A percentile compares a stretch with the other conserved stretches of the same genome.
Conservation (phyloP, 2,888 invertebrate genomes). For the Machimus atricapillus region DNA sequence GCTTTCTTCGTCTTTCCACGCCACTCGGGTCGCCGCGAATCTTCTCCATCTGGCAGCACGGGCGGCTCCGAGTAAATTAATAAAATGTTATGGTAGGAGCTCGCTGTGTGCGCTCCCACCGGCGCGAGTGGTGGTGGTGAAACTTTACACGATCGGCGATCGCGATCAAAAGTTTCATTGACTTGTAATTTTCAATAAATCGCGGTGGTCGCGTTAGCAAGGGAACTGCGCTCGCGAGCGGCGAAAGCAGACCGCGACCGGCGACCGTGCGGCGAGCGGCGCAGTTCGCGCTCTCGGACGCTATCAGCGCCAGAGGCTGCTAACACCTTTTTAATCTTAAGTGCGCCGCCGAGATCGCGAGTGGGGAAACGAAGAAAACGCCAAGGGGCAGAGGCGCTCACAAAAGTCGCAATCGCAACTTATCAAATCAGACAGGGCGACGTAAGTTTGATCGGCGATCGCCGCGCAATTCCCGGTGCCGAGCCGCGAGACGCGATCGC, state of each 20-base stretch:
- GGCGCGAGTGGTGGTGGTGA: not conserved
- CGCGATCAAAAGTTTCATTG: constrained; percentile 26
- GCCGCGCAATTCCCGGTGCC: not conserved
- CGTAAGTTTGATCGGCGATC: constrained; percentile 33
- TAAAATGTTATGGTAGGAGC: constrained; percentile 7
- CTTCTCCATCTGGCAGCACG: constrained; percentile 12
- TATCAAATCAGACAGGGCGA: constrained; percentile 29
- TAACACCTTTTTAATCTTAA: not conserved
- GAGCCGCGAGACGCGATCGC: not conserved
- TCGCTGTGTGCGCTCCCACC: not conserved
- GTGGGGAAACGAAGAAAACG: not conserved
- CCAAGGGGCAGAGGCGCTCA: not conserved
- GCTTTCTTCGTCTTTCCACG: not conserved
- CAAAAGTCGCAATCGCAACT: not conserved
- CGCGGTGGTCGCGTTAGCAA: not conserved
- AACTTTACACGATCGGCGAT: constrained; percentile 23
- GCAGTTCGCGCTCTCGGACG: not conserved
- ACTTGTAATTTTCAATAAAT: constrained; percentile 20
- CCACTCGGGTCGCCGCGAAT: not conserved
- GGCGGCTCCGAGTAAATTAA: not conserved
- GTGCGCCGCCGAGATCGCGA: not conserved
- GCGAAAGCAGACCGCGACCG: constrained; percentile 7
- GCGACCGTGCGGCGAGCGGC: not conserved
- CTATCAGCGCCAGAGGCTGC: constrained; percentile 5
- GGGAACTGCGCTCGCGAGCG: not conserved